A percentile compares a stretch with the other conserved stretches of the same genome.
These are phyloP conservation scores for Agrochola lychnidis DNA, from an alignment of 2,888 invertebrate genomes.

Conservation along the genomic window DNA sequence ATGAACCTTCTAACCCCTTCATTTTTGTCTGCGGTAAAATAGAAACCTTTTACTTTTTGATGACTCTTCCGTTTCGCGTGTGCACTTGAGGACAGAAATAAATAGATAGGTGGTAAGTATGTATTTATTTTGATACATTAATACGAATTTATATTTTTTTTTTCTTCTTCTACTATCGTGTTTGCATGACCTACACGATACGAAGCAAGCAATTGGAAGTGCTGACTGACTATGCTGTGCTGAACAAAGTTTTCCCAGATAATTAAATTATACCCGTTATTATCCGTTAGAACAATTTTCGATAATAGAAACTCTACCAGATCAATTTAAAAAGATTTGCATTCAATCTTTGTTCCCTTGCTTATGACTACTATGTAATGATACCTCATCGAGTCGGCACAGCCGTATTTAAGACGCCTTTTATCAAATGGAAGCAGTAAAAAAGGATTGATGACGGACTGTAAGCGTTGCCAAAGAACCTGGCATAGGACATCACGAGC, in stretches of 20 bases:
- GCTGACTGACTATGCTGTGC: background rate
- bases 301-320: background rate
- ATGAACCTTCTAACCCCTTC: background rate
- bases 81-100: slow-evolving; percentile 18
- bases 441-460: background rate
- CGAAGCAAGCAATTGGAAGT: background rate
- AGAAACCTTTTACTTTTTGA: slow-evolving; percentile 6
- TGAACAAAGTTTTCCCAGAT: too few relatives aligned
- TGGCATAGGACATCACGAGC: background rate
- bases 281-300: background rate
- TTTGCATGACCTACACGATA: background rate
- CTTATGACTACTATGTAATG: background rate
- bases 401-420: background rate
- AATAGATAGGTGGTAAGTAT: background rate
- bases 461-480: background rate
- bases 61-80: background rate
- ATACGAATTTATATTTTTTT: background rate
- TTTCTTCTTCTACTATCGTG: background rate
- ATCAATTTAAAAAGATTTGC: too few relatives aligned
- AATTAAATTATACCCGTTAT: background rate
- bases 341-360: background rate
- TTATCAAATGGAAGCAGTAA: background rate
- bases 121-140: background rate
- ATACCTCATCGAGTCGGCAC: background rate
- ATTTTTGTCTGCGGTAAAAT: background rate